phyloP scores from a whole-genome alignment of 2,888 invertebrate genomes.

The Xylocampa areola region DNA sequence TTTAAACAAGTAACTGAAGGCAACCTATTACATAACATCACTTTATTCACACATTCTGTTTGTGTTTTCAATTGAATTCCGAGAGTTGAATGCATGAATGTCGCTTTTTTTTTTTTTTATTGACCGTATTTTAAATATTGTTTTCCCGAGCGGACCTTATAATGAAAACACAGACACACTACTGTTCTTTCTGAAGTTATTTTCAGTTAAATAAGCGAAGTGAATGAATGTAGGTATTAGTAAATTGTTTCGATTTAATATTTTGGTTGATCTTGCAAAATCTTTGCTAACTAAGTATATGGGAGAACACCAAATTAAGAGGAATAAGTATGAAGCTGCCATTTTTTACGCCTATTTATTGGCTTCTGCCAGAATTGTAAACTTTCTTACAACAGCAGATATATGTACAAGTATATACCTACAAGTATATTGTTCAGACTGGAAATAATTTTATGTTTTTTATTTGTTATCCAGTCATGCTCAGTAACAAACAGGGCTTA shows the following conservation, averaged over 20 bases:
- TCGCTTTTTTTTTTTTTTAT: slow-evolving; percentile 2
- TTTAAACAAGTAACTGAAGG: slow-evolving; percentile 32
- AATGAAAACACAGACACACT: slow-evolving; percentile 4
- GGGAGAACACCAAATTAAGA: too few relatives aligned
- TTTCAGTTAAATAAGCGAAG: background rate
- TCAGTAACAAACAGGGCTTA: background rate
- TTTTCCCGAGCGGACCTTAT: slow-evolving; percentile 5
- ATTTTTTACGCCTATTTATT: too few relatives aligned
- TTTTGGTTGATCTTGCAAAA: too few relatives aligned
- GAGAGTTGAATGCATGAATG: slow-evolving; percentile 3
- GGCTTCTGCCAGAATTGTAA: too few relatives aligned
- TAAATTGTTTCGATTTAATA: background rate
- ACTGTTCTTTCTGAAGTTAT: slow-evolving; percentile 1
- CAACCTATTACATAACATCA: slow-evolving; percentile 14
- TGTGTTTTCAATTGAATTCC: slow-evolving; percentile 19
- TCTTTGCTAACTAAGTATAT: too few relatives aligned
- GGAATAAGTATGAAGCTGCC: too few relatives aligned
- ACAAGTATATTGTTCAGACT: too few relatives aligned
- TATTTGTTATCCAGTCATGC: too few relatives aligned
- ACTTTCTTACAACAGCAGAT: too few relatives aligned
- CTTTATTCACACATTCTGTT: slow-evolving; percentile 17
- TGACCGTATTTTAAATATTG: background rate
- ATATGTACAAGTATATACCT: too few relatives aligned
- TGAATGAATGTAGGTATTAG: background rate
- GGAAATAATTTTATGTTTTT: too few relatives aligned